Evolutionary conservation across 2,888 invertebrate genomes (phyloP).

Genomic region (Polietes domitor): DNA sequence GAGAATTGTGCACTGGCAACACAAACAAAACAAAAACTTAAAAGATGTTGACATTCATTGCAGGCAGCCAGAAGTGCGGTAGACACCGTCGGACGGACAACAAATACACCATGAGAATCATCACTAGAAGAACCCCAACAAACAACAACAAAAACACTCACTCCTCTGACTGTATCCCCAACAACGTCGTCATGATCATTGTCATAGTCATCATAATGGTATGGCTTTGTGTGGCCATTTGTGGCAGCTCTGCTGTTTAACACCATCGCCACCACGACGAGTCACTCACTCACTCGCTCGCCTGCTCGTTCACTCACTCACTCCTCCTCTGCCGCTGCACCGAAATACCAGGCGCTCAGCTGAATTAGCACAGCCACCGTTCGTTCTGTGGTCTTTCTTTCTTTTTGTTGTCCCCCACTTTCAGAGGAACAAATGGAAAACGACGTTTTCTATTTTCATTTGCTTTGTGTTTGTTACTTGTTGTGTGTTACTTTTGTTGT

Average conservation of each 20-base stretch:
- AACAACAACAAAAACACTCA: not conserved
- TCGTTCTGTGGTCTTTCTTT: not conserved
- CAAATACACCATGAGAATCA: not conserved
- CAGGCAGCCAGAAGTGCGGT: not conserved
- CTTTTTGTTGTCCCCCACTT: not conserved
- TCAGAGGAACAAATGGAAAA: not conserved
- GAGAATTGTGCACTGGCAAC: slow-evolving; percentile 1
- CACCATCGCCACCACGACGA: not conserved
- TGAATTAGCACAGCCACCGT: slow-evolving; percentile 2
- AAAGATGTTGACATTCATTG: slow-evolving; percentile 37
- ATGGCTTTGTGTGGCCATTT: not conserved
- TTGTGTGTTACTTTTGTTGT: not conserved
- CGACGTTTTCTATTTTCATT: not conserved
- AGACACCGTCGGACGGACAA: slow-evolving; percentile 3
- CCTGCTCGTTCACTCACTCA: too few species aligned
- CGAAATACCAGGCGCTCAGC: slow-evolving; percentile 60
- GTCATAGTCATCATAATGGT: slow-evolving; percentile 2
- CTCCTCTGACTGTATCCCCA: slow-evolving; percentile 9
- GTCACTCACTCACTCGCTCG: slow-evolving; percentile 21
- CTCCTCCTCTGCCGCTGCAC: slow-evolving; percentile 58
- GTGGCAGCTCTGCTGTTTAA: not conserved
- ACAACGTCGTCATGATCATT: slow-evolving; percentile 25
- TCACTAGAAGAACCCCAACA: slow-evolving; percentile 17
- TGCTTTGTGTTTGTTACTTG: not conserved
- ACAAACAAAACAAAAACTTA: slow-evolving; percentile 24